Percentiles rank a stretch among this genome's conserved stretches.
These are phyloP conservation scores for Campoplex capitator DNA, from an alignment of 2,888 invertebrate species.

Conservation along the genomic window DNA sequence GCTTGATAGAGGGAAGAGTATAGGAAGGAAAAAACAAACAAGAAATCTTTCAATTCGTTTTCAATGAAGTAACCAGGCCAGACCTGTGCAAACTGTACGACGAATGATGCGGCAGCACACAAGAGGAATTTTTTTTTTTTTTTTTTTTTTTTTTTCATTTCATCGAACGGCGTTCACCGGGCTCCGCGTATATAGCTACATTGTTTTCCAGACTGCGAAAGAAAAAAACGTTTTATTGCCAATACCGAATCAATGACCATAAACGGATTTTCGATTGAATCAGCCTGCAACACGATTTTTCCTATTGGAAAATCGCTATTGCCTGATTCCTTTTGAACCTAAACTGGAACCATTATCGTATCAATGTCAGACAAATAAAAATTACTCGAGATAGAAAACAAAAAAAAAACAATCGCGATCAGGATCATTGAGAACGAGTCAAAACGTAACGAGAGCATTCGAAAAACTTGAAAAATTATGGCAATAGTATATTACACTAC, in stretches of 20 bases:
- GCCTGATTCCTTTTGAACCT: background rate
- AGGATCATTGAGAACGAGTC: background rate
- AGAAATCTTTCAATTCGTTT: background rate
- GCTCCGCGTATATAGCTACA: background rate
- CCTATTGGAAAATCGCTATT: background rate
- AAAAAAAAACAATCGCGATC: background rate
- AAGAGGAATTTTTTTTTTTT: no score
- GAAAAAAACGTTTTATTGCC: background rate
- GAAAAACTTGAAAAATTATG: background rate
- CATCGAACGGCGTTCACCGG: background rate
- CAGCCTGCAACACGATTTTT: conserved; percentile 10
- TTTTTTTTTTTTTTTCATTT: background rate
- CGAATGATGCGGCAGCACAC: background rate
- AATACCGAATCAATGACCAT: conserved; percentile 12
- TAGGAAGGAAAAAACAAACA: background rate
- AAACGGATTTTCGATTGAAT: conserved; percentile 13
- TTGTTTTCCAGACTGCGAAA: background rate
- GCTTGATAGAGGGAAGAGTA: background rate
- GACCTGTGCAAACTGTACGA: conserved; percentile 1
- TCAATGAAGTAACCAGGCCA: background rate
- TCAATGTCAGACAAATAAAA: background rate
- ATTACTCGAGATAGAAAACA: background rate
- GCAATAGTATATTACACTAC: no score
- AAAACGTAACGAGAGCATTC: background rate
- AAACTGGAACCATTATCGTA: conserved; percentile 15